A percentile compares a stretch with the other conserved stretches of the same genome.
phyloP scores from a whole-genome alignment of 2,888 invertebrate species.

The Listrodromus nycthemerus region DNA sequence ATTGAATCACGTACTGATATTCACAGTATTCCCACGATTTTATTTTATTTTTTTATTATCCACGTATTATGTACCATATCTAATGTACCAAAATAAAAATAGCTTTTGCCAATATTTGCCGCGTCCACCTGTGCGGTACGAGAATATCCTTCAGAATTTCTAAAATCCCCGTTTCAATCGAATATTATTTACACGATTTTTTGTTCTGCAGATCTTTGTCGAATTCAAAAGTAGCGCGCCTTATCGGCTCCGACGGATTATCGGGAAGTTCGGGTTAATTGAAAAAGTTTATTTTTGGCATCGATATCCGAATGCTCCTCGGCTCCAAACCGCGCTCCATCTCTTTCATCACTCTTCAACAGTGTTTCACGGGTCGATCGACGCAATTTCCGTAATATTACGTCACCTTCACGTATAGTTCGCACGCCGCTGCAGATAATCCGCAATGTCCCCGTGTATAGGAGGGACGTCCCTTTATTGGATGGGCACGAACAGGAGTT shows the following conservation, averaged over 20 bases:
- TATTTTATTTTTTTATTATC: too few relatives aligned
- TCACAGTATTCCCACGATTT: too few relatives aligned
- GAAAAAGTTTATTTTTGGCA: neutral
- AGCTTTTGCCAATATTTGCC: too few relatives aligned
- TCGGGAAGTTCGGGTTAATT: neutral
- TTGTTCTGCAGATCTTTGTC: too few relatives aligned
- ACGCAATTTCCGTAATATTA: conserved; percentile 4
- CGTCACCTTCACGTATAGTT: neutral
- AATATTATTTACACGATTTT: too few relatives aligned
- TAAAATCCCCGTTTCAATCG: too few relatives aligned
- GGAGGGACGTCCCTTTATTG: conserved; percentile 32
- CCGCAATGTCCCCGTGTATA: conserved; percentile 12
- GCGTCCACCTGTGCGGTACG: too few relatives aligned
- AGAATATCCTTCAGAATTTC: too few relatives aligned
- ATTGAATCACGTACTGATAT: too few relatives aligned
- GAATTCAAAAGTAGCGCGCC: too few relatives aligned
- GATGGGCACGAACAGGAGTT: conserved; percentile 3
- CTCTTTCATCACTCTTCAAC: neutral
- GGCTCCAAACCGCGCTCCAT: neutral
- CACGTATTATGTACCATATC: too few relatives aligned
- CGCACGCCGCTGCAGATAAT: neutral
- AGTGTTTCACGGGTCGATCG: neutral
- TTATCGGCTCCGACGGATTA: neutral
- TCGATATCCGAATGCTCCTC: neutral
- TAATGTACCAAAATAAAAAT: too few relatives aligned